phyloP scores from a whole-genome alignment of 2,888 invertebrate species.

The Drosophila longiperda region DNA sequence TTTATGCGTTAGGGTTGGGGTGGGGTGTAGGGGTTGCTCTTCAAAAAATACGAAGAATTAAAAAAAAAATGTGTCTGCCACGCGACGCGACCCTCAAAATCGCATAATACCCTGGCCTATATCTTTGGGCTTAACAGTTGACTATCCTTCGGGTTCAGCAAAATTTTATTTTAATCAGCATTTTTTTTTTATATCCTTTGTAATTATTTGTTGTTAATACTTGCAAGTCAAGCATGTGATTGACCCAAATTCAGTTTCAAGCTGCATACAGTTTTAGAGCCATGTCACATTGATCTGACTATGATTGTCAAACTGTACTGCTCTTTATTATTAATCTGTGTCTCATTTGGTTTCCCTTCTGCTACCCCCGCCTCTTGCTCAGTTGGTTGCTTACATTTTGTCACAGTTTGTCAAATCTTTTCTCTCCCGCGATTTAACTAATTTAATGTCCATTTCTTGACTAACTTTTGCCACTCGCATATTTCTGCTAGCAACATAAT shows the following conservation, averaged over 20 bases:
- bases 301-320: conserved; percentile 39
- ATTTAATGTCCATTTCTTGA: conserved; percentile 64
- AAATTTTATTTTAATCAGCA: conserved; percentile 55
- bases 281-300: no score
- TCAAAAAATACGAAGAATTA: conserved; percentile 22
- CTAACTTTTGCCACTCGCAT: conserved; percentile 59
- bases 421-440: conserved; percentile 53
- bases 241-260: conserved; percentile 46
- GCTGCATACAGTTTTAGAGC: not conserved
- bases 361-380: conserved; percentile 1
- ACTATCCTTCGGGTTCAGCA: conserved; percentile 37
- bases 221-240: conserved; percentile 70
- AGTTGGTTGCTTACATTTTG: conserved; percentile 21
- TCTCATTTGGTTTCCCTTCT: not conserved
- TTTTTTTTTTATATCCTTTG: conserved; percentile 20
- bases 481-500: conserved; percentile 59
- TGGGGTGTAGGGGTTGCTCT: conserved; percentile 48
- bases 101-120: conserved; percentile 50
- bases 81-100: conserved; percentile 69
- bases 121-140: conserved; percentile 42
- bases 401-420: conserved; percentile 48
- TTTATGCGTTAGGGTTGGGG: conserved; percentile 39
- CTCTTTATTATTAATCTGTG: not conserved
- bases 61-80: conserved; percentile 65
- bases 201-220: conserved; percentile 53